Evolutionary conservation across 2,113 vertebrate genomes (phyloP), one percentile per base, ranked within the genome.

Genomic region (Syngnathus scovelli): DNA sequence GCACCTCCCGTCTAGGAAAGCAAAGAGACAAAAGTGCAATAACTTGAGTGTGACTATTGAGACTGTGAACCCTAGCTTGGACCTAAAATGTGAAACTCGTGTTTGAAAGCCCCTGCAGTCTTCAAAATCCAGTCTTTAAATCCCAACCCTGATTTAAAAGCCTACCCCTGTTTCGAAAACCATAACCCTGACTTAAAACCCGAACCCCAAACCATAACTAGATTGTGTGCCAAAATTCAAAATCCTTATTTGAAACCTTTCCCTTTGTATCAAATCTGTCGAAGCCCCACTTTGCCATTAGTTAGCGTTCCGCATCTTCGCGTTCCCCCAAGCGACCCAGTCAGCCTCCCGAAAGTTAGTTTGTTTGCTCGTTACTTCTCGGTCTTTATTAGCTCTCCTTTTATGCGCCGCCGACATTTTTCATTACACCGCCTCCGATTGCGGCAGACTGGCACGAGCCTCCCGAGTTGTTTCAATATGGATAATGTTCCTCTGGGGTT

Each of bases 401-500:
- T 80, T 72, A 71, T 77, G 63, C 23, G 48, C 68, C 68, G 51
- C 52, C 38, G 61, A 8, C 66, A 77, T 54, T 68, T 78, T 73
- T 72, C 79, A 84, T 83, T 81, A 70, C 10, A 13, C 68, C 75
- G 61, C 55, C 79, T 80, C 78, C 69, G 65, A 83, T 74, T 33
- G 71, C 21, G 8, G 72, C 67, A 8, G 15, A 61, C 71, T 76
- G 13, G 60, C 41, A 33, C 9, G 61, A 68, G 67, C 73, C 82
- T 84, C 84, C 41, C 59, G 75, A 79, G 68, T 79, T 69, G 48
- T 84, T 84, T 77, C 55, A 39, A 36, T 46, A 51, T 60, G 69
- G 85, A 66, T 84, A 86, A 89, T 87, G 83, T 81, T 78, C 74
- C 86, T 83, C 82, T 36, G 65, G 83, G 83, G 85, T 72, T 85